These are phyloP conservation scores for Agrochola litura DNA, from an alignment of 2,888 invertebrate genomes.

Conservation along the genomic window DNA sequence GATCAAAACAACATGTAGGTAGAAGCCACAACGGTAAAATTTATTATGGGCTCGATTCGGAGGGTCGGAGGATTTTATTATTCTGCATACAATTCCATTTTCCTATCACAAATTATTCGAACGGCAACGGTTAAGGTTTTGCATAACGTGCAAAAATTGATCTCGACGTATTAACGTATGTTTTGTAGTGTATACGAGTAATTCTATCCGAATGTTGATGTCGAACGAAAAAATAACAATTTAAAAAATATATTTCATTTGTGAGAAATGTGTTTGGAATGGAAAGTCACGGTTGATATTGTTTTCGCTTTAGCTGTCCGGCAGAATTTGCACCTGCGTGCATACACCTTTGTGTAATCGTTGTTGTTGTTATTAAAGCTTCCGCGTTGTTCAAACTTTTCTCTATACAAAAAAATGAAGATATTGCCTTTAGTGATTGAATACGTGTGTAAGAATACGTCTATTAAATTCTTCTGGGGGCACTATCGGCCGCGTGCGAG, in stretches of 20 bases:
- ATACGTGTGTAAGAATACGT: slow-evolving; percentile 43
- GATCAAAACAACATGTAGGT: slow-evolving; percentile 76
- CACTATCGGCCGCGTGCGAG: slow-evolving; percentile 49
- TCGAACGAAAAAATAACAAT: slow-evolving; percentile 50
- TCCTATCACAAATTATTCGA: slow-evolving; percentile 88
- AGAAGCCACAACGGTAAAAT: slow-evolving; percentile 80
- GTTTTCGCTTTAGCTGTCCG: slow-evolving; percentile 40
- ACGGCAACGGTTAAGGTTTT: slow-evolving; percentile 84
- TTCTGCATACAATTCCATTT: slow-evolving; percentile 89
- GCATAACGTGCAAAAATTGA: slow-evolving; percentile 86
- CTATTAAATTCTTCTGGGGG: slow-evolving; percentile 58
- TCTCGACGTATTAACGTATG: slow-evolving; percentile 81
- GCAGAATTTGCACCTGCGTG: slow-evolving; percentile 25
- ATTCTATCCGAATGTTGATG: slow-evolving; percentile 39
- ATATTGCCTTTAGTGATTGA: slow-evolving; percentile 42
- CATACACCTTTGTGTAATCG: slow-evolving; percentile 17
- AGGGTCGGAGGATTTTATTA: slow-evolving; percentile 88
- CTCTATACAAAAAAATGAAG: not conserved
- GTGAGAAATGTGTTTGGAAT: slow-evolving; percentile 38
- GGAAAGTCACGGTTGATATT: slow-evolving; percentile 47
- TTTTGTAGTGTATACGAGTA: slow-evolving; percentile 59
- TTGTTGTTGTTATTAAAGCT: not conserved
- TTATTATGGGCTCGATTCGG: slow-evolving; percentile 83
- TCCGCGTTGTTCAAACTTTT: not conserved
- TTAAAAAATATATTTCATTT: slow-evolving; percentile 46